Conservation (phyloP, 2,797 vertebrate species). For the Hydrophis major region DNA sequence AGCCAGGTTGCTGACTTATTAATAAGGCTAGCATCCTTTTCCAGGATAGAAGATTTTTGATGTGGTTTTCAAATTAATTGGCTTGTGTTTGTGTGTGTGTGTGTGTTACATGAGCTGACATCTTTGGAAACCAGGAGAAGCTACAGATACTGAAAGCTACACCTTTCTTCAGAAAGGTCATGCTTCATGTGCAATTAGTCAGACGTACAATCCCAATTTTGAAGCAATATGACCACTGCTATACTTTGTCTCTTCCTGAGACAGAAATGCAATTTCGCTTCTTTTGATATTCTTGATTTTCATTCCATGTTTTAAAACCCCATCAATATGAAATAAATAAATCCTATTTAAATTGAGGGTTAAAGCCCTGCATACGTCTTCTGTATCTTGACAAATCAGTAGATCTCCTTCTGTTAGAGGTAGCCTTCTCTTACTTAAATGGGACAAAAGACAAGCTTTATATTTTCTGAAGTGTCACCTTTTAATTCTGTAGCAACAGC, state of each 20-base stretch:
- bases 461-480: background rate
- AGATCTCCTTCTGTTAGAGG: background rate
- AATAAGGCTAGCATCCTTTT: background rate
- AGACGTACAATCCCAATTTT: background rate
- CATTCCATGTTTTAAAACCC: background rate
- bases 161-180: background rate
- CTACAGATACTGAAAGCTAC: accelerated
- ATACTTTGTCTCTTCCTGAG: background rate
- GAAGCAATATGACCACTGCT: background rate
- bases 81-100: background rate
- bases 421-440: background rate
- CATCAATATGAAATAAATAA: background rate
- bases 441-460: background rate
- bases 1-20: constrained; percentile 8
- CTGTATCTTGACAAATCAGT: background rate
- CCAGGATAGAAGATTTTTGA: constrained; percentile 39
- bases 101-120: background rate
- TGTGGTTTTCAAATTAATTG: constrained; percentile 17
- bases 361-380: background rate
- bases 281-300: background rate
- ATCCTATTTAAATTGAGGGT: background rate
- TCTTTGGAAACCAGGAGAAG: constrained; percentile 13
- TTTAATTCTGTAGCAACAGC: background rate
- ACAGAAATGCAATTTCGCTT: background rate
- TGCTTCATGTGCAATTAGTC: background rate